Base-by-base conservation (phyloP, 2,888 invertebrate species). In the Phortica magna region DNA sequence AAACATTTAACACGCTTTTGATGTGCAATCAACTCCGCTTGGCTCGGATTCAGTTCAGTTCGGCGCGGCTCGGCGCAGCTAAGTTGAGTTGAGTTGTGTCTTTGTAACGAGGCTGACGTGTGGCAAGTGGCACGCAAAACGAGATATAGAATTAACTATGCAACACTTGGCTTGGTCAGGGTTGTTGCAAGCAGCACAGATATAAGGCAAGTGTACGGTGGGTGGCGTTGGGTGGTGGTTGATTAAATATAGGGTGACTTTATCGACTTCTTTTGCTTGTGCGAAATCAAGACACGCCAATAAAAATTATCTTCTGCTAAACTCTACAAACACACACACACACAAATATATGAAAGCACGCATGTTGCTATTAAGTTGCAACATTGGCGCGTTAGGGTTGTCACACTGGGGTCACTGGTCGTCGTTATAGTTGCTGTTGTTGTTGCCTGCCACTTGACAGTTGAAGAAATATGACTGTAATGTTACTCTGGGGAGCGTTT, bases 221-320 rank as follows among this genome's bases (percentile, higher is more conserved):
- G 61, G 22, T 22, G 55, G 55, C 53, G 53, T 53, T 53, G 70
- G 53, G 61, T 61, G 22, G 22, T 19, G 14, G 48, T 19, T 43
- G 22, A 12, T 53, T 53, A 14, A n/a, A 14, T 17, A 7, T 1
- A 42, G 41, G 43, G 41, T 71, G 53, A 9, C 68, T 68, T n/a
- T 39, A 7, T 41, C 39, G 39, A 10, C 65, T n/a, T n/a, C 17
- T 7, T 9, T 43, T 42, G 19, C 17, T 61, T 61, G 61, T 61
- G 53, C 19, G 19, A 48, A 70, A 70, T 70, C 70, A 70, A 48
- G 70, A 41, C 53, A 71, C 70, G 53, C 53, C 70, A 71, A 87
- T 85, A 84, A 81, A 87, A 85, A 85, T 87, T 85, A 85, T 85
- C 87, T 79, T 64, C 76, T 79, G 81, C 82, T 83, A 83, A 83